Percentiles rank a stretch among this genome's conserved stretches.
Evolutionary conservation across 2,797 vertebrate genomes (phyloP).

Genomic region (Pyrrhura leucotis): DNA sequence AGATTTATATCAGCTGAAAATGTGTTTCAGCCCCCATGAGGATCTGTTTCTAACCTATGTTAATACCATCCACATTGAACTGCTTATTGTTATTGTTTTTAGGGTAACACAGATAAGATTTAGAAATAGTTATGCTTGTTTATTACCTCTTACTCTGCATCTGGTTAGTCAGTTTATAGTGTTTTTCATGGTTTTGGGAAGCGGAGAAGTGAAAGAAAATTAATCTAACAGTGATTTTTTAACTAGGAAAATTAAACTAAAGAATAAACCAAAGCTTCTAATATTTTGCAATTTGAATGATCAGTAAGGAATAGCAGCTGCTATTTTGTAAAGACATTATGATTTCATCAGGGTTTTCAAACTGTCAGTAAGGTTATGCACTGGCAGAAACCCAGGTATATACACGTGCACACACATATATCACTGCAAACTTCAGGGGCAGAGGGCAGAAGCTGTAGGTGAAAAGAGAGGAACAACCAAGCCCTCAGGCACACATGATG

Average conservation of each 20-base stretch:
- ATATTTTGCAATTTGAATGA: not conserved
- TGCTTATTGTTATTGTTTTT: not conserved
- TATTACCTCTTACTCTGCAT: not conserved
- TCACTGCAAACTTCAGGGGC: accelerated
- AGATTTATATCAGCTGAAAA: not conserved
- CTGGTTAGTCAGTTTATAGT: not conserved
- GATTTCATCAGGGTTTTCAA: not conserved
- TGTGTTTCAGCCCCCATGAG: not conserved
- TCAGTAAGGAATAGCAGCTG: not conserved
- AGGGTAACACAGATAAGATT: not conserved
- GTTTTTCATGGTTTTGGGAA: not conserved
- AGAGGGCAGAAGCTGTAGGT: not conserved
- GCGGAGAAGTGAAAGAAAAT: not conserved
- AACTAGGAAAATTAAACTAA: not conserved
- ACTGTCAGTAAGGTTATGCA: not conserved
- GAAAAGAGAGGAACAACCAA: not conserved
- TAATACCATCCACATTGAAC: not conserved
- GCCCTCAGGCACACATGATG: accelerated
- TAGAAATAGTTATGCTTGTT: not conserved
- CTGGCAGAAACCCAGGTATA: not conserved
- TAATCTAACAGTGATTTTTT: not conserved
- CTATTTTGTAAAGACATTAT: not conserved
- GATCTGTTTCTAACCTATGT: not conserved
- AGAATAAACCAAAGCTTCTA: not conserved
- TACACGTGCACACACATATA: accelerated